Evolutionary conservation across 2,113 vertebrate species (phyloP).

Genomic region (Brienomyrus longianalis): DNA sequence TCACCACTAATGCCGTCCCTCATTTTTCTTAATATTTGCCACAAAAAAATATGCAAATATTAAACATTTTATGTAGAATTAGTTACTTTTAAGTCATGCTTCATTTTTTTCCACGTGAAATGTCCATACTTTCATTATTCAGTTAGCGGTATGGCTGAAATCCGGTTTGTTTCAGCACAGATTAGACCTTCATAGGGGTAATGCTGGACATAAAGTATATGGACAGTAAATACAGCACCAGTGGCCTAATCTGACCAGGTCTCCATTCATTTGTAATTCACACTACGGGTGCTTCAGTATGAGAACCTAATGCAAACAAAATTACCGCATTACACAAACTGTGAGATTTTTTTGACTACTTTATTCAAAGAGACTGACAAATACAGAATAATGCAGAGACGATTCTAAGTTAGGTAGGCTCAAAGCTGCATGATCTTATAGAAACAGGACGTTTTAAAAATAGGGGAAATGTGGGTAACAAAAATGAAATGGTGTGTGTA

Average conservation of each 20-base stretch:
- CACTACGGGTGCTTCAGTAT: not conserved
- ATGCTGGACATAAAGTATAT: not conserved
- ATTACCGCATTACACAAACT: not conserved
- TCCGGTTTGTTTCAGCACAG: not conserved
- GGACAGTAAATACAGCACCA: not conserved
- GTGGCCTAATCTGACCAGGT: not conserved
- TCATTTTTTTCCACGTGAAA: not conserved
- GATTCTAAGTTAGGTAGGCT: not conserved
- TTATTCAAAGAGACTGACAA: constrained; percentile 18
- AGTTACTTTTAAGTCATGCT: not conserved
- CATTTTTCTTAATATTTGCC: not conserved
- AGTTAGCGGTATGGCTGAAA: not conserved
- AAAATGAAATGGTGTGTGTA: not conserved
- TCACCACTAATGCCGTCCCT: not conserved
- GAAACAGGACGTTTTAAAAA: not conserved
- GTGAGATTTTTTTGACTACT: not conserved
- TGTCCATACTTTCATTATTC: not conserved
- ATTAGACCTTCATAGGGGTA: not conserved
- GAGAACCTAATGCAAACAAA: not conserved
- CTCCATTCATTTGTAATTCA: not conserved
- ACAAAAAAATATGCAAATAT: not conserved
- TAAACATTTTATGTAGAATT: not conserved
- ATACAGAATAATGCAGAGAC: constrained; percentile 1
- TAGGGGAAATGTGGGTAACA: not conserved
- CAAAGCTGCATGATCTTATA: not conserved